Evolutionary conservation across 2,888 invertebrate genomes (phyloP), one percentile per base, ranked within the genome.

Genomic region (Xanthia icteritia): DNA sequence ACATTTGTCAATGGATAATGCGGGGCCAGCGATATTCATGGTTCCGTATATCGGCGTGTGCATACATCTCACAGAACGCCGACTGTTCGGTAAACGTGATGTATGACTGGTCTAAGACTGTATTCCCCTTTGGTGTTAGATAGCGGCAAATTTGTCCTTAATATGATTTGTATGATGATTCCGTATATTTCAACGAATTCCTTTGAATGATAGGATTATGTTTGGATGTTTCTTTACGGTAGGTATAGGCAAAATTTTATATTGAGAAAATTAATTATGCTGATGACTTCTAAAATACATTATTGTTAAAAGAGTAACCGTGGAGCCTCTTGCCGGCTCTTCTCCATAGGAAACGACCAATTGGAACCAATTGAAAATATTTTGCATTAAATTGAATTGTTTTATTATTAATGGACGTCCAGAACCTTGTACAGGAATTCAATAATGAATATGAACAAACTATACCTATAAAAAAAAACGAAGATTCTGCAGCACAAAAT

Each of bases 1-100:
- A 90, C 92, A 92, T 92, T 92, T 92, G 92, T 92, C 92, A 91
- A 89, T 82, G 89, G 86, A 88, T 89, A 91, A 91, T 90, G 89
- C 88, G 85, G 83, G 75, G 75, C 66, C 64, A 81, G 87, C 88
- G 85, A 88, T 91, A 89, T 90, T 90, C 90, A 88, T 87, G 84
- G 86, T 61, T 67, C 68, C 61, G 75, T 85, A 81, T 89, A 87
- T 89, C 84, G 86, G 64, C 75, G 64, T 72, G 74, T 77, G 86
- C 88, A 90, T 87, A 89, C 86, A 87, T 89, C 88, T 86, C 78
- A 71, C 61, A 67, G 73, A 81, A 76, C 64, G 87, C 84, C 85
- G 84, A 85, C 83, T 82, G 76, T 74, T 72, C 87, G 85, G 83
- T 86, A 88, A 85, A 88, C 81, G 84, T 89, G 89, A 89, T 87